These are phyloP conservation scores for Sebastes wilsoni DNA, from an alignment of 2,797 vertebrate species.

Conservation along the genomic window DNA sequence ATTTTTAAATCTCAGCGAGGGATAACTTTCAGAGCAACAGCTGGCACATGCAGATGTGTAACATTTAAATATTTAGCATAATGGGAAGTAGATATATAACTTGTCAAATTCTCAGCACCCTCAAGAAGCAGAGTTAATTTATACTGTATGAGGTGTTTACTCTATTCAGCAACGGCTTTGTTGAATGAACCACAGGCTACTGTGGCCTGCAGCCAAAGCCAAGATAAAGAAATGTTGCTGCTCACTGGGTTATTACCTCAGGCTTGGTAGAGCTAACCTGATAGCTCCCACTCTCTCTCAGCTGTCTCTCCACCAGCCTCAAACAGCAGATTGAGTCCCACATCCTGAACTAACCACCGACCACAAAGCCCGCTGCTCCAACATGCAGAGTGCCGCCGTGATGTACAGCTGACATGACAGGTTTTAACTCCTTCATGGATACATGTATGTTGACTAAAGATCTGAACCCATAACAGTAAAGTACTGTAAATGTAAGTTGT, in stretches of 20 bases:
- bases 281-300: slow-evolving; percentile 33
- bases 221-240: slow-evolving; percentile 49
- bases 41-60: slow-evolving; percentile 25
- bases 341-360: slow-evolving; percentile 20
- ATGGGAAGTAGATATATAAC: slow-evolving; percentile 17
- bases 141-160: slow-evolving; percentile 36
- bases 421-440: neutral
- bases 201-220: slow-evolving; percentile 43
- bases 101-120: slow-evolving; percentile 10
- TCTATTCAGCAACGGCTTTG: slow-evolving; percentile 39
- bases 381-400: neutral
- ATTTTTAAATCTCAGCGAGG: slow-evolving; percentile 7
- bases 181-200: slow-evolving; percentile 38
- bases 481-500: neutral
- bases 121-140: slow-evolving; percentile 31
- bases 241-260: slow-evolving; percentile 53
- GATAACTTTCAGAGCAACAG: slow-evolving; percentile 21
- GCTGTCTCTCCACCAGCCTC: slow-evolving; percentile 2
- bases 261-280: slow-evolving; percentile 33
- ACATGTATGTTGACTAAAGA: neutral
- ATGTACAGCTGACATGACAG: slow-evolving; percentile 5
- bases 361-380: neutral
- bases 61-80: slow-evolving; percentile 35
- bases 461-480: neutral
- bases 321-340: slow-evolving; percentile 6